Percentiles rank a stretch among this genome's conserved stretches.
Evolutionary conservation across 1,140 invertebrate species (phyloP).

Genomic region (Eumaeus atala): DNA sequence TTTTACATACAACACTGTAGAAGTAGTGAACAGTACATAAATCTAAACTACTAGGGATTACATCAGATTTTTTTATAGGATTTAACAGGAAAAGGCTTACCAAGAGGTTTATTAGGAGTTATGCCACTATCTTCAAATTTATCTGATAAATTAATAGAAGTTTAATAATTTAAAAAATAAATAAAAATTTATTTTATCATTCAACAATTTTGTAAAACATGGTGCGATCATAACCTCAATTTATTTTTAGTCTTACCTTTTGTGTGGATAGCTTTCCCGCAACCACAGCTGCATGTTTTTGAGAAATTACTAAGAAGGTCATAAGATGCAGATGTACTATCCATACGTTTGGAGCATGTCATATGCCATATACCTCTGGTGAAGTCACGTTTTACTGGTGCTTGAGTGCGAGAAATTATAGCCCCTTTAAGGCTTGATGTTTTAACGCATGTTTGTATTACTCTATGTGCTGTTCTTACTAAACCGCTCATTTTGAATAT

Average conservation of each 20-base stretch:
- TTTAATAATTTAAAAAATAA: conserved; percentile 17
- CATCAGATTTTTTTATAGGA: too few relatives aligned
- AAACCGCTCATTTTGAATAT: conserved; percentile 80
- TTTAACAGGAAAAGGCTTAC: conserved; percentile 35
- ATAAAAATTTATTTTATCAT: not conserved
- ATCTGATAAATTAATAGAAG: conserved; percentile 29
- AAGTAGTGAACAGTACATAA: too few relatives aligned
- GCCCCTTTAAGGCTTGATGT: conserved; percentile 64
- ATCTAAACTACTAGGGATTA: too few relatives aligned
- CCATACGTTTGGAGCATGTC: conserved; percentile 65
- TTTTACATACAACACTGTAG: too few relatives aligned
- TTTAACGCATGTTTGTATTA: conserved; percentile 68
- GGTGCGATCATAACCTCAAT: conserved; percentile 66
- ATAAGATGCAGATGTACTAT: conserved; percentile 38
- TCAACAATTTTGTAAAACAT: conserved; percentile 16
- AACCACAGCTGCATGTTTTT: conserved; percentile 77
- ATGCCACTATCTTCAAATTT: conserved; percentile 33
- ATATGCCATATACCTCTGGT: conserved; percentile 81
- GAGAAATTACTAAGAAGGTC: conserved; percentile 60
- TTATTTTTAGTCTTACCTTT: conserved; percentile 76
- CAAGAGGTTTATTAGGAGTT: conserved; percentile 43
- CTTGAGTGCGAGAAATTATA: conserved; percentile 60
- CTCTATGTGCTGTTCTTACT: conserved; percentile 75
- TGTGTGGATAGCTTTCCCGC: conserved; percentile 77
- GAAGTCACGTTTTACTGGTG: conserved; percentile 76